These are phyloP conservation scores for Botia almorhae DNA, from an alignment of 2,797 vertebrate species.

Conservation along the genomic window DNA sequence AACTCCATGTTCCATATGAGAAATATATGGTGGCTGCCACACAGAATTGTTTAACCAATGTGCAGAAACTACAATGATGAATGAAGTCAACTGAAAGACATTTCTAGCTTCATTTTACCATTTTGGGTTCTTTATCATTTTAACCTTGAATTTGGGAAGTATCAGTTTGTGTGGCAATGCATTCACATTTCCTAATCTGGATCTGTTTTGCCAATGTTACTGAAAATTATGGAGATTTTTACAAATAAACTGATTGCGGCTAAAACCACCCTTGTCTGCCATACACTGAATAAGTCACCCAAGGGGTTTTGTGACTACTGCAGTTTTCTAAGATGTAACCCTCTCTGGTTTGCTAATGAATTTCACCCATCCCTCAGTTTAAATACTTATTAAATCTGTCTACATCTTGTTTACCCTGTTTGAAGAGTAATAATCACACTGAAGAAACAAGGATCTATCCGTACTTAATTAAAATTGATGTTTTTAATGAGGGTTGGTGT, in stretches of 20 bases:
- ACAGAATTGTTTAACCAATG: slow-evolving; percentile 31
- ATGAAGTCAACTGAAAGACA: neutral
- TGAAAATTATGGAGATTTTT: neutral
- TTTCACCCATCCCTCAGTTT: neutral
- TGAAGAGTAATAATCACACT: neutral
- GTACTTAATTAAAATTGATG: neutral
- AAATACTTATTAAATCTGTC: neutral
- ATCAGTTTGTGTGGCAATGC: neutral
- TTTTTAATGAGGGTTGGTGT: slow-evolving; percentile 24
- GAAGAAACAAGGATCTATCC: neutral
- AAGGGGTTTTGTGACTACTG: slow-evolving; percentile 18
- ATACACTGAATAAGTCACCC: slow-evolving; percentile 9
- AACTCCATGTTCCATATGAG: neutral
- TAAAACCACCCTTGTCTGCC: neutral
- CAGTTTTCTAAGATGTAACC: slow-evolving; percentile 9
- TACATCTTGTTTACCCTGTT: neutral
- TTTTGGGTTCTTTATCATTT: slow-evolving; percentile 7
- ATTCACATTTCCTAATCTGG: neutral
- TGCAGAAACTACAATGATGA: neutral
- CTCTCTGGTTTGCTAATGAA: neutral
- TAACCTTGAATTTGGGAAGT: slow-evolving; percentile 1
- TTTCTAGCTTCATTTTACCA: neutral
- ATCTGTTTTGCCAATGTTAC: neutral
- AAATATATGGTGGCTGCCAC: neutral
- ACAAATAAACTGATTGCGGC: neutral